Percentiles rank a stretch among this genome's conserved stretches.
Conservation (phyloP, 2,888 invertebrate species). For the Pyrrhia umbra region DNA sequence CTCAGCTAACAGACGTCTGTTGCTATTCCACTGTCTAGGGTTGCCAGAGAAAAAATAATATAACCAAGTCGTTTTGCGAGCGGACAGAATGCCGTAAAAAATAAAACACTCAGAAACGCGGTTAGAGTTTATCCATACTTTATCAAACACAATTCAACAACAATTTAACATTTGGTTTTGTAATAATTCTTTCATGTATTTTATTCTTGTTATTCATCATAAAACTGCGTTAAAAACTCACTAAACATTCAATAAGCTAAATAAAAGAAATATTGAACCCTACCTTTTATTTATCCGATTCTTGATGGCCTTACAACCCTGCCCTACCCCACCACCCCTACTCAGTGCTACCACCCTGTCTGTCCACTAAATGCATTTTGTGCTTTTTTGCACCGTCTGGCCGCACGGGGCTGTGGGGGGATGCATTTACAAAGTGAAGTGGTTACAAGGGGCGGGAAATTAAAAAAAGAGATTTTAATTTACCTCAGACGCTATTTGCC, state of each 20-base stretch:
- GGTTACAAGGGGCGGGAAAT: conserved; percentile 22
- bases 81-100: not conserved
- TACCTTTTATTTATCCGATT: conserved; percentile 4
- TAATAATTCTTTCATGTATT: not conserved
- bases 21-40: conserved; percentile 9
- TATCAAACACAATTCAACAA: too few relatives aligned
- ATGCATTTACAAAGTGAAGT: conserved; percentile 34
- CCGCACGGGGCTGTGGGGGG: conserved; percentile 11
- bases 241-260: not conserved
- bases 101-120: conserved; percentile 9
- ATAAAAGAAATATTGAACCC: conserved; percentile 4
- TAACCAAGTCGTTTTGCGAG: conserved; percentile 2
- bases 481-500: conserved; percentile 66
- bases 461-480: conserved; percentile 40
- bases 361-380: conserved; percentile 54
- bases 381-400: conserved; percentile 46
- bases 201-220: not conserved
- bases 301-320: conserved; percentile 30
- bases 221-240: too few relatives aligned
- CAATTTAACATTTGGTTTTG: too few relatives aligned
- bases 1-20: conserved; percentile 20
- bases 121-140: conserved; percentile 13
- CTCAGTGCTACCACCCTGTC: conserved; percentile 45
- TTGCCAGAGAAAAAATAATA: not conserved
- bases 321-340: conserved; percentile 8